A percentile compares a stretch with the other conserved stretches of the same genome.
phyloP scores from a whole-genome alignment of 2,113 vertebrate species.

The Cisticola juncidis region DNA sequence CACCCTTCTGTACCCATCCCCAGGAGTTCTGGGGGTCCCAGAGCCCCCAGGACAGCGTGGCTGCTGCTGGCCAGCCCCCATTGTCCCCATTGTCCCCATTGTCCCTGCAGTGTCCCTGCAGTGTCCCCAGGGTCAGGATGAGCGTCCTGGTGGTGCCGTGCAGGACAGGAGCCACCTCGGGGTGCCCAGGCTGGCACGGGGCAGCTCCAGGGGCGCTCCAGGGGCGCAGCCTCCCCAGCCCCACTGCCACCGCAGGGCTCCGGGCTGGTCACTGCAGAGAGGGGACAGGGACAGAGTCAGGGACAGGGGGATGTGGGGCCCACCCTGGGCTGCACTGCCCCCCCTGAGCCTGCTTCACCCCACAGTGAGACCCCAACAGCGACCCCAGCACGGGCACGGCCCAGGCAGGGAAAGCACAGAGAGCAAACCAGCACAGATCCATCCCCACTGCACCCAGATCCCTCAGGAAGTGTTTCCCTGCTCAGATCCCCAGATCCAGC shows the following conservation, averaged over 20 bases:
- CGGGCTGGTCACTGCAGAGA: constrained; percentile 61
- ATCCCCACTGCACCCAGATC: background rate
- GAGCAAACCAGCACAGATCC: background rate
- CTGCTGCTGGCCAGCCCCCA: background rate
- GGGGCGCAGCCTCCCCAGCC: background rate
- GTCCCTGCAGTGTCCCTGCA: background rate
- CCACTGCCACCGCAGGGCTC: constrained; percentile 29
- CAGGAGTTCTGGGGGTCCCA: rapidly evolving
- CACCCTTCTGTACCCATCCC: background rate
- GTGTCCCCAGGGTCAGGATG: background rate
- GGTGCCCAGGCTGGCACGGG: background rate
- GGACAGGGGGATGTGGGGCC: background rate
- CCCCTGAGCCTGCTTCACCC: no score
- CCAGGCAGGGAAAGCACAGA: background rate
- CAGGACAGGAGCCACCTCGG: constrained; percentile 11
- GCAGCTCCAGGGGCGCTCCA: no score
- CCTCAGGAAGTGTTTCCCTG: no score
- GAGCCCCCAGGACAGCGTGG: background rate
- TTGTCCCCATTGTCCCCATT: background rate
- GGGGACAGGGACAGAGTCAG: background rate
- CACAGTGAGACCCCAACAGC: background rate
- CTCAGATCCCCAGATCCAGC: no score
- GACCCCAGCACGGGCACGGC: background rate
- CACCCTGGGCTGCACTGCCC: background rate
- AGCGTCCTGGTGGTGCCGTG: constrained; percentile 39